Conservation (phyloP, 2,888 invertebrate species). For the Dasypogon diadema region DNA sequence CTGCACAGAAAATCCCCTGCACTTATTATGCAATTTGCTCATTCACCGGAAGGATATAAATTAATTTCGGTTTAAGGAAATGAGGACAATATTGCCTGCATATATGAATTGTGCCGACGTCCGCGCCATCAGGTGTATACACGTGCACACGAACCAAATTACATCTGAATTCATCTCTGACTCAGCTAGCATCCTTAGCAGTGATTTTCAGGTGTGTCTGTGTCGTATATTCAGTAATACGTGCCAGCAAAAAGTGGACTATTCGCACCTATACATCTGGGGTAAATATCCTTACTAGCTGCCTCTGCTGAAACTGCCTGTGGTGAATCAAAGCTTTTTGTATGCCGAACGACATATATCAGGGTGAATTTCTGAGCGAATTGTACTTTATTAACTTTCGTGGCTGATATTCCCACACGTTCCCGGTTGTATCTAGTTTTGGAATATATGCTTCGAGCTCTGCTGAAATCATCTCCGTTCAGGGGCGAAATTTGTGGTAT, state of each 20-base stretch:
- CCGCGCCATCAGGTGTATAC: conserved; percentile 4
- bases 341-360: conserved; percentile 41
- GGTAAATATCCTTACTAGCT: not conserved
- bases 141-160: conserved; percentile 37
- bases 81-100: conserved; percentile 52
- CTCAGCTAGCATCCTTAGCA: conserved; percentile 2
- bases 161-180: conserved; percentile 51
- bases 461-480: not conserved
- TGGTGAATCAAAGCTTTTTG: conserved; percentile 26
- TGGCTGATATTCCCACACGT: conserved; percentile 45
- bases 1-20: not conserved
- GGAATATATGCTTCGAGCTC: not conserved
- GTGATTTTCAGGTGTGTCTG: conserved; percentile 27
- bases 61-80: conserved; percentile 54
- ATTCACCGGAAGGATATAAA: conserved; percentile 52
- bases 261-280: conserved; percentile 46
- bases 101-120: conserved; percentile 29
- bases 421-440: not conserved
- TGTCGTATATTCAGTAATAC: conserved; percentile 3
- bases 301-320: not conserved
- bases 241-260: conserved; percentile 27
- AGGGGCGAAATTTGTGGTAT: conserved; percentile 27
- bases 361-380: conserved; percentile 44
- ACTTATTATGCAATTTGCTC: conserved; percentile 51
- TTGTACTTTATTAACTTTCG: conserved; percentile 51